Evolutionary conservation across 2,113 vertebrate species (phyloP).

Genomic region (Antechinus stuartii): DNA sequence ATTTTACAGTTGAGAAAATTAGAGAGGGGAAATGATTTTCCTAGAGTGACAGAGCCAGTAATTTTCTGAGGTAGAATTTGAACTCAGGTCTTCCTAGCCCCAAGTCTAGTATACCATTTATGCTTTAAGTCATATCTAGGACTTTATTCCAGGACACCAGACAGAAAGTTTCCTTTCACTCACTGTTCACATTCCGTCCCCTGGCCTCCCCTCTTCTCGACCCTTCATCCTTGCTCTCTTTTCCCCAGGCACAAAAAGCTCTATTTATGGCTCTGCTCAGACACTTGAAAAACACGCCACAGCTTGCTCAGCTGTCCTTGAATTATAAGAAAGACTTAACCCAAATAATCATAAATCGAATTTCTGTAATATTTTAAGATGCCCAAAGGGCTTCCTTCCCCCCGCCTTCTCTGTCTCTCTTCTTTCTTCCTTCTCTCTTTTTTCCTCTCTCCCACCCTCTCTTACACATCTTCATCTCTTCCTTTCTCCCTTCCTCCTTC

Average conservation of each 20-base stretch:
- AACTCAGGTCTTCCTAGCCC: neutral
- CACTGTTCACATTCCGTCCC: neutral
- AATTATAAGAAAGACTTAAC: neutral
- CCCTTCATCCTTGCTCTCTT: neutral
- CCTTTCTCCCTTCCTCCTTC: no score
- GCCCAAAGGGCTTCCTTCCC: neutral
- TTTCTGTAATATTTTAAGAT: neutral
- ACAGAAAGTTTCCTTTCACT: neutral
- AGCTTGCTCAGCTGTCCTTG: neutral
- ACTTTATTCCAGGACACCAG: neutral
- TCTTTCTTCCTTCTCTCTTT: no score
- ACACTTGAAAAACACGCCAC: neutral
- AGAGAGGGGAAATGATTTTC: neutral
- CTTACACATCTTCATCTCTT: no score
- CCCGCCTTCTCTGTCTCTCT: rapidly evolving
- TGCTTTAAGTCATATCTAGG: neutral
- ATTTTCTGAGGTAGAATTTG: neutral
- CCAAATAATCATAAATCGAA: neutral
- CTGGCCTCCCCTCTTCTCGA: neutral
- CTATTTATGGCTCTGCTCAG: neutral
- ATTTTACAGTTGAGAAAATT: neutral
- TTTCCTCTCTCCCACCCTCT: no score
- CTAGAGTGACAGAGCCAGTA: neutral
- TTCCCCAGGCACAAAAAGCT: neutral
- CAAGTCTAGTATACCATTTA: neutral